phyloP scores from a whole-genome alignment of 2,113 vertebrate genomes.

The Tamias sibiricus region DNA sequence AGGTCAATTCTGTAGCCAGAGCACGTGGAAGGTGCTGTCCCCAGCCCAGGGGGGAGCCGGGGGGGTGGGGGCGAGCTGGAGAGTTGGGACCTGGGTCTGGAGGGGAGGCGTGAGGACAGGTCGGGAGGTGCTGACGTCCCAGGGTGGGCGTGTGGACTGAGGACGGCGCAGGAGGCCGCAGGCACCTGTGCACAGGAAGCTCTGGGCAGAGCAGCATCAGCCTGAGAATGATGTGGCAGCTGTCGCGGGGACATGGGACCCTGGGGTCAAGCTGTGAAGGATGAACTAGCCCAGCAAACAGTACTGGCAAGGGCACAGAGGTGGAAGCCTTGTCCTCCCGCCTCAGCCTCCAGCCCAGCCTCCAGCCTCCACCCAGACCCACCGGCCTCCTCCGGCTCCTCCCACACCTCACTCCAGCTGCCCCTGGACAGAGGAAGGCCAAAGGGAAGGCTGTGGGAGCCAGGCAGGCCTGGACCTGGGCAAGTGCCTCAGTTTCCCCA shows the following conservation, averaged over 20 bases:
- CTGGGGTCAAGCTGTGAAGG: too few species aligned
- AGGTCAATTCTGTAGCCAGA: background rate
- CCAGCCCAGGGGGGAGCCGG: fast-evolving
- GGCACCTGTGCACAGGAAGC: too few species aligned
- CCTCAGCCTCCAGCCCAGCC: background rate
- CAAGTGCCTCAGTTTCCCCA: background rate
- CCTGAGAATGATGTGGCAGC: too few species aligned
- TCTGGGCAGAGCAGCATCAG: background rate
- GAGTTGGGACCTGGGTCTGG: background rate
- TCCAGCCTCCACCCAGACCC: background rate
- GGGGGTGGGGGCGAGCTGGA: background rate
- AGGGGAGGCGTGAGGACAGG: background rate
- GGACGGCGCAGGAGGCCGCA: too few species aligned
- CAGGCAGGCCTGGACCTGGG: background rate
- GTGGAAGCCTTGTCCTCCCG: too few species aligned
- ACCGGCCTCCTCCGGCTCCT: background rate
- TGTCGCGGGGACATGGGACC: too few species aligned
- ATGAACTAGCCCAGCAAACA: too few species aligned
- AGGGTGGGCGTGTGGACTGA: too few species aligned
- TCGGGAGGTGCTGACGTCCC: background rate
- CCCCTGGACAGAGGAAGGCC: background rate
- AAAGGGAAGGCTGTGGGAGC: background rate
- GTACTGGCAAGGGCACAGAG: background rate
- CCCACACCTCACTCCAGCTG: too few species aligned
- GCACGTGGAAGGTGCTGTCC: background rate